phyloP scores from a whole-genome alignment of 2,888 invertebrate genomes.

The Allophyes oxyacanthae region DNA sequence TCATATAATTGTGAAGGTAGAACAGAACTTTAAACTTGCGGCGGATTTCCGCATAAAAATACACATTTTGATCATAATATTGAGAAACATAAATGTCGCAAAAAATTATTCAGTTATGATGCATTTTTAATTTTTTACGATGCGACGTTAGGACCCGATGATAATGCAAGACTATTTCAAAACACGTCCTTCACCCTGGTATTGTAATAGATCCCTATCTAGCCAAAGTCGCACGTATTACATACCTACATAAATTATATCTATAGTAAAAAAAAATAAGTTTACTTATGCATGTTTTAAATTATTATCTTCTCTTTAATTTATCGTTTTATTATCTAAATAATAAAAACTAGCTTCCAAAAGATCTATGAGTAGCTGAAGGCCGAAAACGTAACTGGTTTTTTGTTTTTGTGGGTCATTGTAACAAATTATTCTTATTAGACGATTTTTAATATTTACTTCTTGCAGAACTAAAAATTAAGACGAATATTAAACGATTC shows the following conservation, averaged over 20 bases:
- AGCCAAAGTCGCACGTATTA: slow-evolving; percentile 7
- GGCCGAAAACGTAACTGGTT: slow-evolving; percentile 16
- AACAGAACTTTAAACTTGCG: too few species aligned
- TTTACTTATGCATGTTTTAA: neutral
- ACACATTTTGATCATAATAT: too few species aligned
- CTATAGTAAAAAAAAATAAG: too few species aligned
- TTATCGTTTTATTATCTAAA: too few species aligned
- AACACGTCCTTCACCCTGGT: slow-evolving; percentile 21
- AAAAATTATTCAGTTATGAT: too few species aligned
- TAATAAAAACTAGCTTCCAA: slow-evolving; percentile 12
- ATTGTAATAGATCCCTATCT: slow-evolving; percentile 1
- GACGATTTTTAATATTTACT: neutral
- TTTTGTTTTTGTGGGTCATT: slow-evolving; percentile 27
- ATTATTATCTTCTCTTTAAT: too few species aligned
- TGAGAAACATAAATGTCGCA: too few species aligned
- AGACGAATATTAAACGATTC: neutral
- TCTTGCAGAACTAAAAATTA: neutral
- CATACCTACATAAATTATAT: neutral
- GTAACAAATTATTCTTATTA: slow-evolving; percentile 3
- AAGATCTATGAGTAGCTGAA: slow-evolving; percentile 3
- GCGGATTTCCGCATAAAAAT: too few species aligned
- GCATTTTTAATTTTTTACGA: too few species aligned
- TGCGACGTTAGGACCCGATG: neutral
- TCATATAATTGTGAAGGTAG: too few species aligned
- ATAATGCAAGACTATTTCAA: neutral